These are phyloP conservation scores for Leptopterna dolabrata DNA, from an alignment of 2,888 invertebrate genomes.

Conservation along the genomic window DNA sequence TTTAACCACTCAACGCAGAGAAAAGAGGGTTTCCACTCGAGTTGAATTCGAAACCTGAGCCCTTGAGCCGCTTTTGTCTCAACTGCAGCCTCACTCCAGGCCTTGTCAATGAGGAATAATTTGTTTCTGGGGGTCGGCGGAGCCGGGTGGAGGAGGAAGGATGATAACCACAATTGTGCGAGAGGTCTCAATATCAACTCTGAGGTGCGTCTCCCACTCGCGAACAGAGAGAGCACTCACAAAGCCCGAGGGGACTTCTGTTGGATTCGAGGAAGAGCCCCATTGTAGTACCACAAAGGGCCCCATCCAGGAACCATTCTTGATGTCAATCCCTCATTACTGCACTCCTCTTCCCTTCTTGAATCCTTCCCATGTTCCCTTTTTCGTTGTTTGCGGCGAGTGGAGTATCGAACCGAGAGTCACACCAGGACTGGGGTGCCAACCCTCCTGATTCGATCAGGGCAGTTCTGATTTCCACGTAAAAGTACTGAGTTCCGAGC, in stretches of 20 bases:
- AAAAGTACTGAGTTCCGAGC: no score
- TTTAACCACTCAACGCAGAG: neutral
- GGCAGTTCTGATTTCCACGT: no score
- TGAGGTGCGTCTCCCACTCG: neutral
- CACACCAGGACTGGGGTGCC: neutral
- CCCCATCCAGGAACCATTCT: conserved; percentile 25
- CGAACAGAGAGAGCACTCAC: neutral
- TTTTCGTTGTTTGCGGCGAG: neutral
- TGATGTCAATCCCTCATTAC: conserved; percentile 37
- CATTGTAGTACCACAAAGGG: conserved; percentile 20
- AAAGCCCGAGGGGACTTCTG: neutral
- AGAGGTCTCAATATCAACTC: conserved; percentile 23
- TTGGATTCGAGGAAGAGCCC: neutral
- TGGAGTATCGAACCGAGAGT: neutral
- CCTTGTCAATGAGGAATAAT: conserved; percentile 35
- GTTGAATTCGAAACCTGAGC: neutral
- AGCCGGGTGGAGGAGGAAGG: neutral
- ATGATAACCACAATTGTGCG: conserved; percentile 33
- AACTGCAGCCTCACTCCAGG: neutral
- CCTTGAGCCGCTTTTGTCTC: conserved; percentile 12
- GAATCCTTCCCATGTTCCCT: neutral
- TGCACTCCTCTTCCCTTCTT: neutral
- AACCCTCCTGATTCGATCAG: no score
- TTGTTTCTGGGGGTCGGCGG: neutral
- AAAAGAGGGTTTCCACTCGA: conserved; percentile 30